A percentile compares a stretch with the other conserved stretches of the same genome.
phyloP scores from a whole-genome alignment of 1,140 invertebrate genomes.

The Eubasilissa regina region DNA sequence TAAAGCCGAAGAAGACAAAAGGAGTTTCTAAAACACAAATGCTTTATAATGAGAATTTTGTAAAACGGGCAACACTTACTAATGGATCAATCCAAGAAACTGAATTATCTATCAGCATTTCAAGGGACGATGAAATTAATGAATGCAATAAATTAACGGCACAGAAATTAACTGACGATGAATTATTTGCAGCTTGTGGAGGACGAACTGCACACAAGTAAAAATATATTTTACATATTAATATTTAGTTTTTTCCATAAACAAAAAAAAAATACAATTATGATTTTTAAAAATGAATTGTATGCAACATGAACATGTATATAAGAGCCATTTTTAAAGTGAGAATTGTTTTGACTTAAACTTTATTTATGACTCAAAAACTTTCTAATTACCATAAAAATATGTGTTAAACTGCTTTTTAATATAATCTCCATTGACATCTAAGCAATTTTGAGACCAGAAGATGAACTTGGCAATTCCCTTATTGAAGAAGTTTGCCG shows the following conservation, averaged over 20 bases:
- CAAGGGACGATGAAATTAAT: conserved; percentile 31
- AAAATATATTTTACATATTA: conserved; percentile 56
- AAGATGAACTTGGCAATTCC: too few species aligned
- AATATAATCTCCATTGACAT: too few species aligned
- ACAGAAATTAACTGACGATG: conserved; percentile 79
- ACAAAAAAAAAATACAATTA: not conserved
- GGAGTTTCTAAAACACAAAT: conserved; percentile 14
- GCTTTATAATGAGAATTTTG: conserved; percentile 68
- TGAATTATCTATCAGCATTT: not conserved
- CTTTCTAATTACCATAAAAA: too few species aligned
- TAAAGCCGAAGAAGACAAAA: conserved; percentile 56
- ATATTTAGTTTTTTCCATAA: not conserved
- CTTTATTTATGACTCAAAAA: too few species aligned
- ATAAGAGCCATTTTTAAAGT: conserved; percentile 13
- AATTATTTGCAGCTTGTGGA: conserved; percentile 83
- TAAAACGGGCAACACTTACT: conserved; percentile 69
- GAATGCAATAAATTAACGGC: conserved; percentile 46
- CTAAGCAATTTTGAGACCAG: too few species aligned
- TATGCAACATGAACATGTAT: not conserved
- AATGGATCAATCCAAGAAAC: conserved; percentile 63
- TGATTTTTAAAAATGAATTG: not conserved
- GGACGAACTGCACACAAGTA: conserved; percentile 88
- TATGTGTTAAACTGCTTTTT: too few species aligned
- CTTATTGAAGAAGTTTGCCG: too few species aligned
- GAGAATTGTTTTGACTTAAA: too few species aligned